Evolutionary conservation across 2,797 vertebrate species (phyloP).

Genomic region (Cyprinella venusta): DNA sequence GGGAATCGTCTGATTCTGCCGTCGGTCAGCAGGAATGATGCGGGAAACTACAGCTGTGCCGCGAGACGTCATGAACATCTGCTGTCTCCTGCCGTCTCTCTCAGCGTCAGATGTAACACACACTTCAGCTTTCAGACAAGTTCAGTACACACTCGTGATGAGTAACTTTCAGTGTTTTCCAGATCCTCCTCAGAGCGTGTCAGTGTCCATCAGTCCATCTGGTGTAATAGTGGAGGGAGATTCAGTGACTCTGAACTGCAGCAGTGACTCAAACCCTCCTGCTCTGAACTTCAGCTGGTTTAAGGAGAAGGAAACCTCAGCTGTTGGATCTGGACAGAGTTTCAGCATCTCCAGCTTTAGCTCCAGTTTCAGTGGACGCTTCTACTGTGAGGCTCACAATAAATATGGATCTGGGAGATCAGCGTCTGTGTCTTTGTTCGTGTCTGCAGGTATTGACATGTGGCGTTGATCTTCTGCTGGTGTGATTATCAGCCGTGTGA

Average conservation of each 20-base stretch:
- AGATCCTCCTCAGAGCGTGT: slow-evolving; percentile 10
- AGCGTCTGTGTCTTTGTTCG: not conserved
- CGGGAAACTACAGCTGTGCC: slow-evolving; percentile 38
- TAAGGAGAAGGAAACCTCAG: slow-evolving; percentile 18
- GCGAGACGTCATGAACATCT: not conserved
- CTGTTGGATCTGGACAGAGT: not conserved
- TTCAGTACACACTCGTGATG: not conserved
- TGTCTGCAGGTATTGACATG: not conserved
- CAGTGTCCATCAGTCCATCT: not conserved
- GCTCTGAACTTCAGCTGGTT: slow-evolving; percentile 56
- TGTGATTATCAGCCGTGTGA: not conserved
- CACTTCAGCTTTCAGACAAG: not conserved
- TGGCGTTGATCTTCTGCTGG: not conserved
- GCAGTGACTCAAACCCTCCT: slow-evolving; percentile 61
- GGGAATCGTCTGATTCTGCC: not conserved
- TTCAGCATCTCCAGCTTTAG: slow-evolving; percentile 47
- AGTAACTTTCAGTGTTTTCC: not conserved
- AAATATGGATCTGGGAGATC: slow-evolving; percentile 15
- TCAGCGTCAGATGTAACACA: slow-evolving; percentile 32
- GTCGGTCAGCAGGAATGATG: slow-evolving; percentile 3
- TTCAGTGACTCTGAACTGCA: slow-evolving; percentile 58
- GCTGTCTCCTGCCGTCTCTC: not conserved
- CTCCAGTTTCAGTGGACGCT: slow-evolving; percentile 45
- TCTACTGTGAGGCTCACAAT: slow-evolving; percentile 54
- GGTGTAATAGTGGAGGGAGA: slow-evolving; percentile 35